A percentile compares a stretch with the other conserved stretches of the same genome.
Conservation (phyloP, 2,797 vertebrate species). For the Aselliscus stoliczkanus region DNA sequence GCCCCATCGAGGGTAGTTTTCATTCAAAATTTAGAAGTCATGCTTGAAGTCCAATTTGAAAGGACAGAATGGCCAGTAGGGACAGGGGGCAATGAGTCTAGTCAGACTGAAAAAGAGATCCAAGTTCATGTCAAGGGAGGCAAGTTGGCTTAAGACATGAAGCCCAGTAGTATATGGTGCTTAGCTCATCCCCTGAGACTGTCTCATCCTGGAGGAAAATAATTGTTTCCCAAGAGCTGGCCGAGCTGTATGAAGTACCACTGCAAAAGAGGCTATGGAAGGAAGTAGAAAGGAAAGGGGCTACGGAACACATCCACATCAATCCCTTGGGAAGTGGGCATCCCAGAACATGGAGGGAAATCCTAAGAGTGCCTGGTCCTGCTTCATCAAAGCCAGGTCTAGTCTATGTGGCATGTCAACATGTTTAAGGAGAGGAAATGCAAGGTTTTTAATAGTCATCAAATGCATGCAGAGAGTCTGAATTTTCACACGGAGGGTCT, state of each 20-base stretch:
- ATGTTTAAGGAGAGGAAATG: not conserved
- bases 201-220: not conserved
- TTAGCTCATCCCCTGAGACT: not conserved
- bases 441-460: not conserved
- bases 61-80: not conserved
- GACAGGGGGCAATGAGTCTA: not conserved
- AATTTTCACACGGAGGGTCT: not conserved
- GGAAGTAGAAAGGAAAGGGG: not conserved
- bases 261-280: not conserved
- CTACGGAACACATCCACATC: not conserved
- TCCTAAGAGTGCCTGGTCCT: no score
- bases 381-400: not conserved
- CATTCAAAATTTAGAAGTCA: not conserved
- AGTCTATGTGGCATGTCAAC: not conserved
- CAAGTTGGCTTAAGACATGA: not conserved
- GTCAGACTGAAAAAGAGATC: not conserved
- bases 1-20: not conserved
- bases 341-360: not conserved
- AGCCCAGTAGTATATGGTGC: fast-evolving
- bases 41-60: not conserved
- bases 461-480: not conserved
- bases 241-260: not conserved
- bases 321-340: not conserved
- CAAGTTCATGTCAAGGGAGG: not conserved
- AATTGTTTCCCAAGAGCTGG: not conserved